Conservation (phyloP, 2,888 invertebrate species). For the Yponomeuta sedellus region DNA sequence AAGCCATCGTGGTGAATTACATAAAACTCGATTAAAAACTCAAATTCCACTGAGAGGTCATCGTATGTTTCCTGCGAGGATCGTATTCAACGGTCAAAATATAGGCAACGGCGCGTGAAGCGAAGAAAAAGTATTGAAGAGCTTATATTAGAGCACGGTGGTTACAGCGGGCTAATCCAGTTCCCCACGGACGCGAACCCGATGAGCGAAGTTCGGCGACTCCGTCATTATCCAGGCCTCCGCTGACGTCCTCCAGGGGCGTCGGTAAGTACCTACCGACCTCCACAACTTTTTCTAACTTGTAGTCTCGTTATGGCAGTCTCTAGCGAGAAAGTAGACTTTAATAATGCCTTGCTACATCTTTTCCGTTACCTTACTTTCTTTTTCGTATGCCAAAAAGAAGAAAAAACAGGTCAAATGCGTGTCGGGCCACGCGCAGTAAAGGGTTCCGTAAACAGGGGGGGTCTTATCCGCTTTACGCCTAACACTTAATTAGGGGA, state of each 20-base stretch:
- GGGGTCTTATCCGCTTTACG: too few species aligned
- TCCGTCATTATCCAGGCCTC: constrained; percentile 2
- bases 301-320: constrained; percentile 48
- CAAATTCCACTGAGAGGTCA: too few species aligned
- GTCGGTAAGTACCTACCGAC: constrained; percentile 22
- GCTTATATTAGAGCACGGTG: neutral
- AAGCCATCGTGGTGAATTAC: too few species aligned
- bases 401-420: too few species aligned
- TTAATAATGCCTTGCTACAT: constrained; percentile 30
- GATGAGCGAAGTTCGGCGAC: neutral
- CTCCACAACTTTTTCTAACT: constrained; percentile 49
- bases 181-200: neutral
- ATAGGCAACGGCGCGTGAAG: neutral
- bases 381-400: neutral
- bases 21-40: too few species aligned
- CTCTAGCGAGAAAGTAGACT: constrained; percentile 36
- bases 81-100: too few species aligned
- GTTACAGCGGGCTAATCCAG: neutral
- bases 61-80: too few species aligned
- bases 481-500: too few species aligned
- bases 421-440: too few species aligned
- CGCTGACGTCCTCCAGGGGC: neutral
- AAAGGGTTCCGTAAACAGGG: too few species aligned
- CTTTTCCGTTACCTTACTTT: neutral
- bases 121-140: neutral